Conservation (phyloP, 2,888 invertebrate species). For the Mamestra brassicae region DNA sequence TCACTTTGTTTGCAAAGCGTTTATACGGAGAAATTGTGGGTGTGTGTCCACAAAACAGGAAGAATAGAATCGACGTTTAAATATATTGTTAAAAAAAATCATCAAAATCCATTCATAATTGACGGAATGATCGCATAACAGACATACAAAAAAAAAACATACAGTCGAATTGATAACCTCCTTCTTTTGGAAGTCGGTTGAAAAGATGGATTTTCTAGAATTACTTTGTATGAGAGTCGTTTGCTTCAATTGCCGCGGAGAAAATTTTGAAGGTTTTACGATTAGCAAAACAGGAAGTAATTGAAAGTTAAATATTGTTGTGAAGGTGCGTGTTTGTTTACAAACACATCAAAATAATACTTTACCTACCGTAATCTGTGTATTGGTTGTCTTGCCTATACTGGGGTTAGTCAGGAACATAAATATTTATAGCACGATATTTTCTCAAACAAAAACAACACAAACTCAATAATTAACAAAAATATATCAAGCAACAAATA, state of each 20-base stretch:
- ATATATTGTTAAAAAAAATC: too few species aligned
- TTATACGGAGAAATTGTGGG: neutral
- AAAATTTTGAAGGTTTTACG: neutral
- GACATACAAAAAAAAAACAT: too few species aligned
- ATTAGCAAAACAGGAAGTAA: neutral
- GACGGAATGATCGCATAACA: too few species aligned
- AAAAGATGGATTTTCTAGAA: conserved; percentile 6
- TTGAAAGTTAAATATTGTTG: neutral
- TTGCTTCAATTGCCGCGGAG: neutral
- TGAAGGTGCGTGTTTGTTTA: neutral
- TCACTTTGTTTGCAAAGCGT: neutral
- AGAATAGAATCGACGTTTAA: too few species aligned
- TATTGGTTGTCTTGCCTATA: too few species aligned
- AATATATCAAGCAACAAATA: neutral
- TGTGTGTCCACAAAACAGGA: neutral
- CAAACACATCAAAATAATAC: neutral
- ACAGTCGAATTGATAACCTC: too few species aligned
- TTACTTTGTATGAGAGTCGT: neutral
- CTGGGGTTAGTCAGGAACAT: neutral
- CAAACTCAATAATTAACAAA: neutral
- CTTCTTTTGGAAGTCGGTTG: too few species aligned
- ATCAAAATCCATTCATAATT: too few species aligned
- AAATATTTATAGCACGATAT: conserved; percentile 23
- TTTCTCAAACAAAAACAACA: neutral
- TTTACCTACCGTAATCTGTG: neutral